These are phyloP conservation scores for Eristalinus sepulchralis DNA, from an alignment of 2,888 invertebrate species.

Conservation along the genomic window DNA sequence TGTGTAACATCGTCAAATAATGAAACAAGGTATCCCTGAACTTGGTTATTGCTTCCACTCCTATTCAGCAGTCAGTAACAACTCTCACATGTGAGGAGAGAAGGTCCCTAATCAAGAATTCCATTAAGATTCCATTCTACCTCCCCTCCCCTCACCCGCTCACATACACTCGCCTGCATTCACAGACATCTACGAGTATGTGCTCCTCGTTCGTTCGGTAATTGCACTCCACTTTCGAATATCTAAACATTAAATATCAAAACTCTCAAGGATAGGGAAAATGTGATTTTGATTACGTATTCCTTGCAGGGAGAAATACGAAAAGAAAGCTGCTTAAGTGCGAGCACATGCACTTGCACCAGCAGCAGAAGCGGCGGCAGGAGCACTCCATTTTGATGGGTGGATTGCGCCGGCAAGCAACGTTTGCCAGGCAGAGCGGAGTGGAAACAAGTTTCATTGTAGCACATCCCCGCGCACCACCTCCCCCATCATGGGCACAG, in stretches of 20 bases:
- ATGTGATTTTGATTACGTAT: constrained; percentile 33
- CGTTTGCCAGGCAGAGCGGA: constrained; percentile 12
- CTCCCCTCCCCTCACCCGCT: neutral
- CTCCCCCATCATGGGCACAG: neutral
- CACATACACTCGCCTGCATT: no score
- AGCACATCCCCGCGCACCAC: neutral
- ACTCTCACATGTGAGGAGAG: neutral
- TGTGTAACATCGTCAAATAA: no score
- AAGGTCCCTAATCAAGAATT: neutral
- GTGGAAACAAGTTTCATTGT: neutral
- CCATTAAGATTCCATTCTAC: neutral
- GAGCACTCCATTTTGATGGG: neutral
- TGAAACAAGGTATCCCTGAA: neutral
- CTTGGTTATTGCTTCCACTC: neutral
- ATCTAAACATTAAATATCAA: constrained; percentile 27
- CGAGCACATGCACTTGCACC: neutral
- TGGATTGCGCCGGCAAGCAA: constrained; percentile 3
- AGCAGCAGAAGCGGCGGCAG: neutral
- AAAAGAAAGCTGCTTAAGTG: neutral
- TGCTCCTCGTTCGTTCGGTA: constrained; percentile 1
- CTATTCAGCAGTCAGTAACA: neutral
- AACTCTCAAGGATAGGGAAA: constrained; percentile 16
- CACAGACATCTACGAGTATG: neutral
- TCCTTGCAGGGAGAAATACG: neutral
- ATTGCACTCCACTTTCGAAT: constrained; percentile 21